Evolutionary conservation across 1,140 invertebrate genomes (phyloP).

Genomic region (Tetragonula clypearis): DNA sequence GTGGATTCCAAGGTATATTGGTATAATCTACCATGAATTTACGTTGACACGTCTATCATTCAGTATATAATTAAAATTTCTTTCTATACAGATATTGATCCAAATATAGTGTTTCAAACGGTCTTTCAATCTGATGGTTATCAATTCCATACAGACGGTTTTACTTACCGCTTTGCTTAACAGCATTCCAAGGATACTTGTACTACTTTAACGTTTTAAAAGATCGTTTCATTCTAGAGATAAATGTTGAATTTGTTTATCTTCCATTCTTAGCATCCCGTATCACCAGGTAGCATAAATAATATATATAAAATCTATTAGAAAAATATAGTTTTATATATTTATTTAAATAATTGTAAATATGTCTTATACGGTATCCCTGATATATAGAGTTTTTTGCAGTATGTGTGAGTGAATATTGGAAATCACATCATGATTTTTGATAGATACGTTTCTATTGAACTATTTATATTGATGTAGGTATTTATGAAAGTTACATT

Average conservation of each 20-base stretch:
- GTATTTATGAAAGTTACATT: conserved; percentile 2
- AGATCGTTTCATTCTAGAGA: conserved; percentile 31
- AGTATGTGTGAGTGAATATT: conserved; percentile 4
- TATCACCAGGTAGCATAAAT: conserved; percentile 15
- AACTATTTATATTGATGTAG: conserved; percentile 11
- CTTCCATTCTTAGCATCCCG: conserved; percentile 13
- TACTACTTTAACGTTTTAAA: conserved; percentile 20
- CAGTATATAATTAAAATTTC: conserved; percentile 60
- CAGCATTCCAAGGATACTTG: conserved; percentile 27
- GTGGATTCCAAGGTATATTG: conserved; percentile 77
- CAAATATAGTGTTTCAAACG: conserved; percentile 89
- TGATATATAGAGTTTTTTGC: not conserved
- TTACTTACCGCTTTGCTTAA: conserved; percentile 87
- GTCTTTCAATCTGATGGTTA: conserved; percentile 85
- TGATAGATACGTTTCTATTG: not conserved
- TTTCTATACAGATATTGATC: conserved; percentile 87
- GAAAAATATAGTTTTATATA: conserved; percentile 41
- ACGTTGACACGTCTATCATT: not conserved
- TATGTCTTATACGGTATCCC: conserved; percentile 33
- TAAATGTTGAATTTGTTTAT: conserved; percentile 37
- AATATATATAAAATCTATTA: conserved; percentile 29
- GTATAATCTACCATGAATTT: conserved; percentile 9
- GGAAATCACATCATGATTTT: not conserved
- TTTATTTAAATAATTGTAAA: conserved; percentile 61
- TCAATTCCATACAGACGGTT: conserved; percentile 82